Conservation (phyloP, 2,113 vertebrate genomes). For the Nanorana parkeri region DNA sequence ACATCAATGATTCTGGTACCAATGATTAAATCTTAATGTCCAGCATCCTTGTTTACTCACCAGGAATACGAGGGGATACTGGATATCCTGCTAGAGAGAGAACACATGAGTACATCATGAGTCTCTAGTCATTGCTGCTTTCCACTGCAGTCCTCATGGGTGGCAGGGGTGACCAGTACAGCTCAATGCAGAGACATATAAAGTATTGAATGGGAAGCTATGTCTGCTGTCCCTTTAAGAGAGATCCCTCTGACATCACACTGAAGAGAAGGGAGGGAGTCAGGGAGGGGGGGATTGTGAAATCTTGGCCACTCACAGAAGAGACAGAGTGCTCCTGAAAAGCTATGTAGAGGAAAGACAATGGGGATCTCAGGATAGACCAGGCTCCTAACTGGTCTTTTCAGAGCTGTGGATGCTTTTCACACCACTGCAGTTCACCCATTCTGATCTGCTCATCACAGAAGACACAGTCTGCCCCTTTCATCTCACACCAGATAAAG, state of each 20-base stretch:
- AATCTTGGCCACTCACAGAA: slow-evolving; percentile 55
- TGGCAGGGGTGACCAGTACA: slow-evolving; percentile 42
- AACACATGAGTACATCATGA: slow-evolving; percentile 1
- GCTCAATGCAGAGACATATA: slow-evolving; percentile 40
- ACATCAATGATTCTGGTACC: not conserved
- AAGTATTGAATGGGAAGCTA: slow-evolving; percentile 14
- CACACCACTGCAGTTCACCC: slow-evolving; percentile 36
- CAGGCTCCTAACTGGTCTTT: slow-evolving; percentile 45
- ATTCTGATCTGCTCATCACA: not conserved
- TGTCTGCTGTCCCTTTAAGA: slow-evolving; percentile 52
- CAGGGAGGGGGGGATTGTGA: slow-evolving; percentile 53
- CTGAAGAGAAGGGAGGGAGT: slow-evolving; percentile 42
- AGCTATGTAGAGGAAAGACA: slow-evolving; percentile 57
- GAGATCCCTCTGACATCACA: slow-evolving; percentile 58
- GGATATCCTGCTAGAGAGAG: slow-evolving; percentile 12
- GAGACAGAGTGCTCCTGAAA: slow-evolving; percentile 53
- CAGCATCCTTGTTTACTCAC: slow-evolving; percentile 13
- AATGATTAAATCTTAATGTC: not conserved
- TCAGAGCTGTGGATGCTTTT: slow-evolving; percentile 23
- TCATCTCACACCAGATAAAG: not conserved
- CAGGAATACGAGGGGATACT: not conserved
- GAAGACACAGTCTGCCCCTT: slow-evolving; percentile 1
- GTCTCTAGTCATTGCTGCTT: slow-evolving; percentile 28
- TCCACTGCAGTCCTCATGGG: slow-evolving; percentile 49
- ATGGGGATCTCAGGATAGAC: slow-evolving; percentile 56